Evolutionary conservation across 2,113 vertebrate genomes (phyloP).

Genomic region (Sminthopsis crassicaudata): DNA sequence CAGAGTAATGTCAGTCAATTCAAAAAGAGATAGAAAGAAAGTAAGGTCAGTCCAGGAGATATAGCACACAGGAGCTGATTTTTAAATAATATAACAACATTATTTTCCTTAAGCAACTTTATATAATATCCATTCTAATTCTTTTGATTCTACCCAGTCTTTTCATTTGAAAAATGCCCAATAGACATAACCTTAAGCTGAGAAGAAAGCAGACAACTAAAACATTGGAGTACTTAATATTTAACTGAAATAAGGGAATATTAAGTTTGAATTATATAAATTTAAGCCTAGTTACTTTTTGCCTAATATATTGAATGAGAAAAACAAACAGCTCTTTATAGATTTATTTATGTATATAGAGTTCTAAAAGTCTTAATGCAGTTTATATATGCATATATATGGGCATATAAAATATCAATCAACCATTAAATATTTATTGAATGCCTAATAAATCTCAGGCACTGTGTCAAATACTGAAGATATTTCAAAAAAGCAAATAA

Average conservation of each 20-base stretch:
- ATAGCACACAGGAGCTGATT: not conserved
- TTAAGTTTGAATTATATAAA: conserved; percentile 17
- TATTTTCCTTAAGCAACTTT: conserved; percentile 47
- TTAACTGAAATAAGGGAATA: conserved; percentile 19
- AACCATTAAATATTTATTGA: not conserved
- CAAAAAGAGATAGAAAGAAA: conserved; percentile 16
- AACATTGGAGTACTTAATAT: not conserved
- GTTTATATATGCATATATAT: not conserved
- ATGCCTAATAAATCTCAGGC: not conserved
- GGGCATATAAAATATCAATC: not conserved
- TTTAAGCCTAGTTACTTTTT: conserved; percentile 9
- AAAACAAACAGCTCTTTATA: not conserved
- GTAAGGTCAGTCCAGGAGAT: conserved; percentile 36
- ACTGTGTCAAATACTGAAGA: not conserved
- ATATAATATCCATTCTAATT: conserved; percentile 7
- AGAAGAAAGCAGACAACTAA: not conserved
- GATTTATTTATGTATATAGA: not conserved
- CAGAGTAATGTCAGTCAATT: conserved; percentile 6
- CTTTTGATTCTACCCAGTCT: conserved; percentile 32
- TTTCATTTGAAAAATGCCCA: conserved; percentile 14
- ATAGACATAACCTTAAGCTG: not conserved
- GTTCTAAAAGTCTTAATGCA: not conserved
- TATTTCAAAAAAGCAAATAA: not conserved
- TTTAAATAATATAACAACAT: conserved; percentile 19
- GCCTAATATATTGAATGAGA: not conserved